These are phyloP conservation scores for Heliconius nattereri DNA, from an alignment of 1,140 invertebrate genomes.

Conservation along the genomic window DNA sequence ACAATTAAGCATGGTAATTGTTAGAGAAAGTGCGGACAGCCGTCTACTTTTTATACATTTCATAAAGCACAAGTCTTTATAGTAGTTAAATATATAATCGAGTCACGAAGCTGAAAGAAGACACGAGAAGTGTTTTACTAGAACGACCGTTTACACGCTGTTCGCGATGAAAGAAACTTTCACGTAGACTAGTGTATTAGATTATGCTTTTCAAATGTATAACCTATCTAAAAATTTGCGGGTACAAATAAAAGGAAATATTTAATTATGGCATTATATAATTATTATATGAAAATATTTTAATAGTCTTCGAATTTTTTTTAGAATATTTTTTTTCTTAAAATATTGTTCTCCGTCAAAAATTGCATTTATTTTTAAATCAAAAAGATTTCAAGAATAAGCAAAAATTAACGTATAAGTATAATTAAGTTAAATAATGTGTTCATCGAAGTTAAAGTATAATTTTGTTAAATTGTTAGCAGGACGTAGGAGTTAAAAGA, in stretches of 20 bases:
- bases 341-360: no score
- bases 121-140: constrained; percentile 76
- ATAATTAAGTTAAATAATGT: constrained; percentile 9
- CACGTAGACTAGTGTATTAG: constrained; percentile 34
- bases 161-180: constrained; percentile 47
- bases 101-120: constrained; percentile 60
- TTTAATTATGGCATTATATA: no score
- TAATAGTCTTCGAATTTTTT: no score
- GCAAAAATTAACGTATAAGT: not conserved
- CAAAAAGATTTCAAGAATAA: no score
- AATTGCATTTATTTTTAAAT: no score
- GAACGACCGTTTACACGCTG: constrained; percentile 59
- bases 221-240: not conserved
- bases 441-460: not conserved
- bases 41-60: constrained; percentile 38
- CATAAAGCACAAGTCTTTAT: constrained; percentile 53
- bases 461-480: constrained; percentile 1
- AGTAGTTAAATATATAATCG: constrained; percentile 41
- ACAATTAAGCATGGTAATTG: not conserved
- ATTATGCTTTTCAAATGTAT: not conserved
- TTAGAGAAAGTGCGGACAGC: not conserved
- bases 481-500: not conserved
- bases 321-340: no score
- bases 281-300: no score
- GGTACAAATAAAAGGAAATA: no score